These are phyloP conservation scores for Pangasius mekongensis DNA, from an alignment of 2,797 vertebrate species.

Conservation along the genomic window DNA sequence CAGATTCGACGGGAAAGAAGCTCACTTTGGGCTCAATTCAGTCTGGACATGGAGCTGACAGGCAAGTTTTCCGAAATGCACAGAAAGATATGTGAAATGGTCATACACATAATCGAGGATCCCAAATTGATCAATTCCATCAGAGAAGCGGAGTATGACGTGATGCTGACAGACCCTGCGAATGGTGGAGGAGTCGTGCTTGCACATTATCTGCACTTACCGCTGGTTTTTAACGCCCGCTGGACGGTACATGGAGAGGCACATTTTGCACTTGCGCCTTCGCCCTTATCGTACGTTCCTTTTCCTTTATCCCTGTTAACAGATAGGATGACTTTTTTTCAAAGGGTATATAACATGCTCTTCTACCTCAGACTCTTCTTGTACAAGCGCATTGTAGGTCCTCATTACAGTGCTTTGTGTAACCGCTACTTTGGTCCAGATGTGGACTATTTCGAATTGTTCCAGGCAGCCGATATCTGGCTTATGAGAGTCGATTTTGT, in stretches of 20 bases:
- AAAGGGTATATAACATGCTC: constrained; percentile 59
- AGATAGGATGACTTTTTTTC: constrained; percentile 47
- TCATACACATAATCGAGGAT: constrained; percentile 58
- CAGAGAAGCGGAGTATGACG: constrained; percentile 50
- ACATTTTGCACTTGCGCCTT: constrained; percentile 63
- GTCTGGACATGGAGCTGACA: constrained; percentile 57
- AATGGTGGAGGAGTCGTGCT: constrained; percentile 63
- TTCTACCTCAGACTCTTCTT: constrained; percentile 40
- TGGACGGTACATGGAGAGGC: constrained; percentile 65
- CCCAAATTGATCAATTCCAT: constrained; percentile 42
- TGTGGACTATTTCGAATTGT: constrained; percentile 64
- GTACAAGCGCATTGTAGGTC: constrained; percentile 48
- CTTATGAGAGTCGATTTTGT: constrained; percentile 80
- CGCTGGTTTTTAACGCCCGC: constrained; percentile 59
- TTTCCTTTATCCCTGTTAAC: constrained; percentile 53
- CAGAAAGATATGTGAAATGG: constrained; percentile 53
- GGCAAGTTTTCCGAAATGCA: constrained; percentile 54
- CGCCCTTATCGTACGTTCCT: constrained; percentile 57
- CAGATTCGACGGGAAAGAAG: constrained; percentile 46
- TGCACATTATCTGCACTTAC: constrained; percentile 57
- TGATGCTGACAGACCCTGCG: constrained; percentile 65
- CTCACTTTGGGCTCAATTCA: constrained; percentile 50
- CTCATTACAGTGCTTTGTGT: constrained; percentile 54
- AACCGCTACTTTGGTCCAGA: constrained; percentile 62
- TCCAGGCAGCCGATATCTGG: constrained; percentile 75